Conservation (phyloP, 2,888 invertebrate species). For the Oxycera nigricornis region DNA sequence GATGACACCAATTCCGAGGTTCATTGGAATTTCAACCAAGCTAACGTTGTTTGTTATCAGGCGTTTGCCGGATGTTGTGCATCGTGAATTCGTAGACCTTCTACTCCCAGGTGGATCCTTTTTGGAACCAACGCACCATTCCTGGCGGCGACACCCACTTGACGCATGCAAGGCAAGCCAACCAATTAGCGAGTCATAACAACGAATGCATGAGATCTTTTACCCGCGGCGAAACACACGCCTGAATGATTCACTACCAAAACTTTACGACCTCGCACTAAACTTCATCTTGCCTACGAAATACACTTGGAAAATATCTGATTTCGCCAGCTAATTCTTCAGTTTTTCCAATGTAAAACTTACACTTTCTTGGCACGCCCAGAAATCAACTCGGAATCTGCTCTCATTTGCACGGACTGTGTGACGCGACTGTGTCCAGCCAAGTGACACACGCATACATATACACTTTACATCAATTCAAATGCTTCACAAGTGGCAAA, state of each 20-base stretch:
- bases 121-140: too few relatives aligned
- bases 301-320: not conserved
- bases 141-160: slow-evolving; percentile 31
- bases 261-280: not conserved
- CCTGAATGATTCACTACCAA: not conserved
- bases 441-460: too few relatives aligned
- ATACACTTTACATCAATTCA: not conserved
- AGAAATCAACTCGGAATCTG: slow-evolving; percentile 49
- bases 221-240: not conserved
- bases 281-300: not conserved
- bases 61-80: too few relatives aligned
- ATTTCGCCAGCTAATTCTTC: not conserved
- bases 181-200: slow-evolving; percentile 13
- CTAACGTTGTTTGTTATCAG: too few relatives aligned
- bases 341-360: slow-evolving; percentile 38
- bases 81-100: too few relatives aligned
- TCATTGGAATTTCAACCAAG: too few relatives aligned
- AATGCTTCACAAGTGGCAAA: too few relatives aligned
- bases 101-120: too few relatives aligned
- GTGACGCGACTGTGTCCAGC: slow-evolving; percentile 15
- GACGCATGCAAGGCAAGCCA: slow-evolving; percentile 26
- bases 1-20: too few relatives aligned
- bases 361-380: slow-evolving; percentile 51
- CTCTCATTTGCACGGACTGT: slow-evolving; percentile 36
- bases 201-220: not conserved